Conservation (phyloP, 2,888 invertebrate species). For the Platycnemis pennipes region DNA sequence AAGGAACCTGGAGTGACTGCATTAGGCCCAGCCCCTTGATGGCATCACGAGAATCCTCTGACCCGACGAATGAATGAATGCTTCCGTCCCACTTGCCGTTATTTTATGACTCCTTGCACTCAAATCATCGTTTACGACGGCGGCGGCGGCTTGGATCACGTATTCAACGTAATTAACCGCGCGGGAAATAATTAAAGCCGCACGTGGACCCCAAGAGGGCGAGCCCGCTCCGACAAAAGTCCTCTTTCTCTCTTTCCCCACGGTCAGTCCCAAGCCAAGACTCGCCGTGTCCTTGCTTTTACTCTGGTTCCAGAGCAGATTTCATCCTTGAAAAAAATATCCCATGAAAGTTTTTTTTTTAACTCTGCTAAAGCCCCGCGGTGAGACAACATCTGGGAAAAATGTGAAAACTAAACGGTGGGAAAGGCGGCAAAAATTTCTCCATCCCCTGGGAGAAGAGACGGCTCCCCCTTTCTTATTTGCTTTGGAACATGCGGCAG, state of each 20-base stretch:
- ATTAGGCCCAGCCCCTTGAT: neutral
- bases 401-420: neutral
- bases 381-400: conserved; percentile 39
- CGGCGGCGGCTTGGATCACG: neutral
- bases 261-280: neutral
- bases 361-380: neutral
- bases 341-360: neutral
- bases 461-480: neutral
- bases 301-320: conserved; percentile 6
- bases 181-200: neutral
- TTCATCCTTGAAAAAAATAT: conserved; percentile 49
- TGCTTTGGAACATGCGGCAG: neutral
- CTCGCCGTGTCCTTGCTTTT: conserved; percentile 49
- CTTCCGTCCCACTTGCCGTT: too few species aligned
- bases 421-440: neutral
- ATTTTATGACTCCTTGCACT: neutral
- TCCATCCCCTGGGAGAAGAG: neutral
- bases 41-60: neutral
- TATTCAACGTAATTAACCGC: neutral
- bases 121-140: neutral
- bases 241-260: too few species aligned
- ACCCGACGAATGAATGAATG: too few species aligned
- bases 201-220: neutral
- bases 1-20: neutral
- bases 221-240: neutral